Percentiles rank a stretch among this genome's conserved stretches.
Evolutionary conservation across 2,888 invertebrate species (phyloP).

Genomic region (Lasiommata megera): DNA sequence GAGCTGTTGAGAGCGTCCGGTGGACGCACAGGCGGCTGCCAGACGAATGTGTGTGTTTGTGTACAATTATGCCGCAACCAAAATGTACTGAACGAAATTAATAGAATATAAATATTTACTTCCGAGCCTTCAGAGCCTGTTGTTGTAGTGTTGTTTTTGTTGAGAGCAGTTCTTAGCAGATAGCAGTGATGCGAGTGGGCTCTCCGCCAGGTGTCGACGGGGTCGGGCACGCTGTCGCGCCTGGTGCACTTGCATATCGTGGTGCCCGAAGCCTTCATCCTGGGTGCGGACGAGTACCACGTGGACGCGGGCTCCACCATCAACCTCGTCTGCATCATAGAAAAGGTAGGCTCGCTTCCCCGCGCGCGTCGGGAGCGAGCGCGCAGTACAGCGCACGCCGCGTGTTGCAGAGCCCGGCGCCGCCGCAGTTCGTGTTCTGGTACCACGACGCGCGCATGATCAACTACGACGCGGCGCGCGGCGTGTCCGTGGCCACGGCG

Average conservation of each 20-base stretch:
- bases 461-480: conserved; percentile 93
- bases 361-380: background rate
- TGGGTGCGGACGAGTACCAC: conserved; percentile 93
- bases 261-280: conserved; percentile 93
- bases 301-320: conserved; percentile 95
- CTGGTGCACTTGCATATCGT: conserved; percentile 94
- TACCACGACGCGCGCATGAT: conserved; percentile 97
- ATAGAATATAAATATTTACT: too few species aligned
- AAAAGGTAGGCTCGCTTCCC: conserved; percentile 84
- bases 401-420: conserved; percentile 93
- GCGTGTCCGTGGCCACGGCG: conserved; percentile 91
- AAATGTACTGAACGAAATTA: too few species aligned
- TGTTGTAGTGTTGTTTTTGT: too few species aligned
- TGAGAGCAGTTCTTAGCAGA: too few species aligned
- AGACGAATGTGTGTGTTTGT: too few species aligned
- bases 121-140: too few species aligned
- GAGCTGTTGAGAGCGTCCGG: too few species aligned
- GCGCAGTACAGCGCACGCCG: too few species aligned
- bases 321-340: conserved; percentile 94
- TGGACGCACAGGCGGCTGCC: too few species aligned
- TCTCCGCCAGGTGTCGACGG: conserved; percentile 87
- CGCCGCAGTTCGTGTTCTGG: conserved; percentile 97
- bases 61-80: too few species aligned
- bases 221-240: conserved; percentile 91
- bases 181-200: too few species aligned